phyloP scores from a whole-genome alignment of 2,888 invertebrate species.

The Eucriotettix oculatus region DNA sequence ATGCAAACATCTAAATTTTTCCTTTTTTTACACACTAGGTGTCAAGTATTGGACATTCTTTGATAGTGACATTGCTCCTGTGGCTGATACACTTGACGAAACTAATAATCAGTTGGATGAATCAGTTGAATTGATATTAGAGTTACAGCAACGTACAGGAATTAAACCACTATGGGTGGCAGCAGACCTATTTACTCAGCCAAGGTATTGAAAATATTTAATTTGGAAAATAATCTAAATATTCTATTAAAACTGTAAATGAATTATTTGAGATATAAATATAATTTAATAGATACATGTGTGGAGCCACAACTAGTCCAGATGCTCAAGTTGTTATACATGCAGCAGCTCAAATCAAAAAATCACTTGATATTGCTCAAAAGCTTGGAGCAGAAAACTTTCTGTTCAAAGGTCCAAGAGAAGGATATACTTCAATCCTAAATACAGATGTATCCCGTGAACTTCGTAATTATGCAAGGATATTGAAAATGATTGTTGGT shows the following conservation, averaged over 20 bases:
- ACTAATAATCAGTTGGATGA: conserved; percentile 37
- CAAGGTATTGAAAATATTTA: conserved; percentile 25
- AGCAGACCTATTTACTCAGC: conserved; percentile 41
- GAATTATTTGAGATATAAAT: neutral
- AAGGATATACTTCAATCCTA: conserved; percentile 39
- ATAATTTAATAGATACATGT: conserved; percentile 30
- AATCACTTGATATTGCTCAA: conserved; percentile 41
- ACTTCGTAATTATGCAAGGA: conserved; percentile 40
- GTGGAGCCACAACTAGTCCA: conserved; percentile 42
- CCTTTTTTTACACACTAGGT: conserved; percentile 14
- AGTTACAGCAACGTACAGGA: conserved; percentile 36
- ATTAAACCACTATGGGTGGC: conserved; percentile 44
- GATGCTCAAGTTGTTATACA: conserved; percentile 39
- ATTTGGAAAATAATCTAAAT: too few species aligned
- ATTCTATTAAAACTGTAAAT: neutral
- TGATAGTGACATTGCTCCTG: conserved; percentile 42
- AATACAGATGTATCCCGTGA: conserved; percentile 41
- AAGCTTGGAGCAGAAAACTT: conserved; percentile 42
- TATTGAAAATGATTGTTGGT: conserved; percentile 41
- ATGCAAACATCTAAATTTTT: too few species aligned
- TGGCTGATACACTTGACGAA: conserved; percentile 35
- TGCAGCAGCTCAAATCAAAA: conserved; percentile 43
- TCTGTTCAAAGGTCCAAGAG: conserved; percentile 41
- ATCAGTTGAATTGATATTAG: conserved; percentile 35
- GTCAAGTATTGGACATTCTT: conserved; percentile 46